A percentile compares a stretch with the other conserved stretches of the same genome.
phyloP scores from a whole-genome alignment of 2,113 vertebrate species.

The Columba janthina region DNA sequence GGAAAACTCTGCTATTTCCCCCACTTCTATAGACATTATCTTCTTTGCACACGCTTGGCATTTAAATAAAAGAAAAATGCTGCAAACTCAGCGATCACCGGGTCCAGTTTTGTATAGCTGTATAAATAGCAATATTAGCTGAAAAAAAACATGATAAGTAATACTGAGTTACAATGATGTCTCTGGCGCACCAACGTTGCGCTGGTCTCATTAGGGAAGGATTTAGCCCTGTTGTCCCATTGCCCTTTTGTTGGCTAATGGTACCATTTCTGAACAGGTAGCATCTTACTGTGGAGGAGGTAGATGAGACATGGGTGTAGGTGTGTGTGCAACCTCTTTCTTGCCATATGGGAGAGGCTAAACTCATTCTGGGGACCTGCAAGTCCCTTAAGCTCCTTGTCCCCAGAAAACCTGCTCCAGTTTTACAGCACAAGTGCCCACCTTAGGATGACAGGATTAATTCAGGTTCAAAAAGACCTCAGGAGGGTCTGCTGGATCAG shows the following conservation, averaged over 20 bases:
- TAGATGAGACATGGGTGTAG: neutral
- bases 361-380: neutral
- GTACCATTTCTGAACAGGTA: neutral
- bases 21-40: fast-evolving
- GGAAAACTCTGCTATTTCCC: neutral
- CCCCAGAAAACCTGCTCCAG: neutral
- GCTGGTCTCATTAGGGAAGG: neutral
- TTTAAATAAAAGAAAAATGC: neutral
- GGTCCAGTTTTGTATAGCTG: neutral
- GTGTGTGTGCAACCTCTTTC: neutral
- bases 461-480: neutral
- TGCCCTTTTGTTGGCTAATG: neutral
- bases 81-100: neutral
- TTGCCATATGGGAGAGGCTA: neutral
- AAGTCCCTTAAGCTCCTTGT: neutral
- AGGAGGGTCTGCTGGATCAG: neutral
- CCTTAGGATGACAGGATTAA: neutral
- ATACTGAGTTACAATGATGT: fast-evolving
- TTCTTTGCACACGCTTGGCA: neutral
- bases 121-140: neutral
- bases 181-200: neutral
- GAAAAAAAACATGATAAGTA: neutral
- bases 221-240: neutral
- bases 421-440: neutral
- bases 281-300: neutral